phyloP scores from a whole-genome alignment of 2,797 vertebrate species.

The Pangasius macronema region DNA sequence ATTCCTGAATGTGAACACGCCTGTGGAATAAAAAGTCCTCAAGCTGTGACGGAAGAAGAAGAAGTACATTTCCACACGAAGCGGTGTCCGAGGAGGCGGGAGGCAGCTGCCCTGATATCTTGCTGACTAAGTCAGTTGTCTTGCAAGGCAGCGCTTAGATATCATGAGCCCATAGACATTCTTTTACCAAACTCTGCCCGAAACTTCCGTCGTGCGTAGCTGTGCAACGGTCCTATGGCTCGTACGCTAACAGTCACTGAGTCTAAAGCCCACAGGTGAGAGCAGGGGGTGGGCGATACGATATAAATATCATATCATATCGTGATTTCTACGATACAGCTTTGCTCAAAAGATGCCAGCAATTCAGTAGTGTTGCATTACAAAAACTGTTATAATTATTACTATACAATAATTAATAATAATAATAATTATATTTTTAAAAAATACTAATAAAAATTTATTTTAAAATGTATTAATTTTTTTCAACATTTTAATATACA shows the following conservation, averaged over 20 bases:
- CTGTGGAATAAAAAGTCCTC: constrained; percentile 24
- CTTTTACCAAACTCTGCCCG: too few relatives aligned
- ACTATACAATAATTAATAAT: background rate
- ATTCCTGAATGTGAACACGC: constrained; percentile 32
- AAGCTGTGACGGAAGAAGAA: constrained; percentile 17
- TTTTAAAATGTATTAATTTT: too few relatives aligned
- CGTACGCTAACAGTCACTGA: background rate
- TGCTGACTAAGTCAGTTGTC: background rate
- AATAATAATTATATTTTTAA: background rate
- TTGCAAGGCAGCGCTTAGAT: background rate
- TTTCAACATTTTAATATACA: background rate
- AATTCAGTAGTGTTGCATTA: background rate
- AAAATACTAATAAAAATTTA: background rate
- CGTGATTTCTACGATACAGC: background rate
- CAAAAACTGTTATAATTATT: background rate
- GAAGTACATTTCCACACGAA: constrained; percentile 22
- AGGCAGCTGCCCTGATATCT: background rate
- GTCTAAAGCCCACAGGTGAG: background rate
- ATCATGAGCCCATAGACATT: too few relatives aligned
- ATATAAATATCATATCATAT: background rate
- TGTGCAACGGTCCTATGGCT: too few relatives aligned
- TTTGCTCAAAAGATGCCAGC: too few relatives aligned
- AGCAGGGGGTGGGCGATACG: background rate
- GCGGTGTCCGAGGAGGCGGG: background rate
- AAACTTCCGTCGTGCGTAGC: too few relatives aligned